Percentiles rank a stretch among this genome's conserved stretches.
These are phyloP conservation scores for Cairina moschata DNA, from an alignment of 2,113 vertebrate species.

Conservation along the genomic window DNA sequence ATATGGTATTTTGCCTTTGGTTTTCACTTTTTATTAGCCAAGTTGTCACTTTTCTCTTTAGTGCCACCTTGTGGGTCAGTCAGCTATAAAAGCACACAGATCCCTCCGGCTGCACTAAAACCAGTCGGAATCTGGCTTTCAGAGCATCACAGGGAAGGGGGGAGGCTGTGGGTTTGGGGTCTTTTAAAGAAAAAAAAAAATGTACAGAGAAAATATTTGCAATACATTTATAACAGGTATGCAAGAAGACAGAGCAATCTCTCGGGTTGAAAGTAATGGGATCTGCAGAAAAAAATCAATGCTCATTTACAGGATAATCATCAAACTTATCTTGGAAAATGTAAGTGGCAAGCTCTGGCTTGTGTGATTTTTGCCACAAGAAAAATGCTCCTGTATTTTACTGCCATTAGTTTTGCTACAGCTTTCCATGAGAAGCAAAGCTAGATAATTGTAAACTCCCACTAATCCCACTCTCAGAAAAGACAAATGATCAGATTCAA, in stretches of 20 bases:
- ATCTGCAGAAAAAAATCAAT: constrained; percentile 64
- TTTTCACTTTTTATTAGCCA: constrained; percentile 64
- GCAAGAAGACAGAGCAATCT: constrained; percentile 57
- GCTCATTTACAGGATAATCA: constrained; percentile 74
- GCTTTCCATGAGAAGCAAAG: constrained; percentile 43
- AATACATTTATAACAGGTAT: constrained; percentile 60
- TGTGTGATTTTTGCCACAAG: constrained; percentile 63
- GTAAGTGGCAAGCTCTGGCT: constrained; percentile 59
- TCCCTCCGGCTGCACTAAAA: neutral
- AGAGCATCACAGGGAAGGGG: neutral
- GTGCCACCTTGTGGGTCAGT: constrained; percentile 82
- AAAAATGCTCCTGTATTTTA: constrained; percentile 59
- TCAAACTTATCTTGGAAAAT: constrained; percentile 67
- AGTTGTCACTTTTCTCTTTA: constrained; percentile 80
- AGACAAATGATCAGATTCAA: constrained; percentile 16
- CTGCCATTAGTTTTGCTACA: constrained; percentile 41
- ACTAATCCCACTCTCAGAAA: constrained; percentile 41
- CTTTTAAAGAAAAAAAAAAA: neutral
- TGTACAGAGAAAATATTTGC: constrained; percentile 7
- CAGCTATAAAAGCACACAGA: constrained; percentile 35
- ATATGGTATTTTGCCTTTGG: constrained; percentile 64
- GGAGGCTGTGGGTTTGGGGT: neutral
- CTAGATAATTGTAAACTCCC: constrained; percentile 40
- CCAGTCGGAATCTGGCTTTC: neutral
- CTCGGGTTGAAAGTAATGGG: constrained; percentile 65